phyloP scores from a whole-genome alignment of 2,797 vertebrate species.

The Ctenochaetus hawaiiensis region DNA sequence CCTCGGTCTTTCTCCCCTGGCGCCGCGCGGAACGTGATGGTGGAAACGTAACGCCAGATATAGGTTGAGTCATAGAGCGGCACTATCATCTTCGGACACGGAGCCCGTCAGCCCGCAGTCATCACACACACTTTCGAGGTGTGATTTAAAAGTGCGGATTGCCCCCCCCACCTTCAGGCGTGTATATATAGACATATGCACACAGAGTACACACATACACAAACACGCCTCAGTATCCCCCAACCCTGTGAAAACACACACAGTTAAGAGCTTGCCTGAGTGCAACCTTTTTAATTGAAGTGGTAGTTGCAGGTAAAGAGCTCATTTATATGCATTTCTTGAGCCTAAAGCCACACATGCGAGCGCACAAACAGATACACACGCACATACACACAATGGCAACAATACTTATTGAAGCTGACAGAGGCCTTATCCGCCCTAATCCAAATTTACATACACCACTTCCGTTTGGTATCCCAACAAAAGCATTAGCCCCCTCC shows the following conservation, averaged over 20 bases:
- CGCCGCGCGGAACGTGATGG: constrained; percentile 37
- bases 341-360: constrained; percentile 55
- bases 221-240: constrained; percentile 27
- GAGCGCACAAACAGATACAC: constrained; percentile 27
- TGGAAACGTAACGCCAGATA: constrained; percentile 58
- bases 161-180: constrained; percentile 45
- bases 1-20: constrained; percentile 51
- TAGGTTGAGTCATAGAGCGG: constrained; percentile 72
- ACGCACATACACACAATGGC: constrained; percentile 60
- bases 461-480: constrained; percentile 80
- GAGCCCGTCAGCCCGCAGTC: constrained; percentile 63
- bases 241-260: constrained; percentile 23
- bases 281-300: constrained; percentile 69
- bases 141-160: constrained; percentile 59
- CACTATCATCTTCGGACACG: constrained; percentile 77
- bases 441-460: constrained; percentile 86
- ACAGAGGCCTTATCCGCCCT: constrained; percentile 77
- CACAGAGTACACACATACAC: constrained; percentile 22
- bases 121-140: constrained; percentile 59
- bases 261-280: constrained; percentile 38
- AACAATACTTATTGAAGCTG: constrained; percentile 81
- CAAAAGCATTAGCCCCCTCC: constrained; percentile 75
- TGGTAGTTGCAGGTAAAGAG: constrained; percentile 69
- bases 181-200: no score
- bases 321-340: constrained; percentile 76